phyloP scores from a whole-genome alignment of 2,888 invertebrate species.

The Conistra vaccinii region DNA sequence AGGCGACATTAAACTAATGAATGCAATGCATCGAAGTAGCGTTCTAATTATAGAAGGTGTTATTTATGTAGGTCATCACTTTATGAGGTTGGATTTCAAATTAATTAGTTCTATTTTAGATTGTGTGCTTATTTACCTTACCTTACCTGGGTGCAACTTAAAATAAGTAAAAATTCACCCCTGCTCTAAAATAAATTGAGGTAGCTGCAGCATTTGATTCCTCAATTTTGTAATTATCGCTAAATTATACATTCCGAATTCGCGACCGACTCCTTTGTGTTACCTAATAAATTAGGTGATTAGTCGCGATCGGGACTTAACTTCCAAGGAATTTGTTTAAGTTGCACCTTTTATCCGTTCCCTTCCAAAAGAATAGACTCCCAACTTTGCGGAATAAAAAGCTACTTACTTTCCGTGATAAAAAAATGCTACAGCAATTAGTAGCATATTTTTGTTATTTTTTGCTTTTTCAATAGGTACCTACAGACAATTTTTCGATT shows the following conservation, averaged over 20 bases:
- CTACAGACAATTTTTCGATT: too few relatives aligned
- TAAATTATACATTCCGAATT: constrained; percentile 49
- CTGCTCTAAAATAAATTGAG: background rate
- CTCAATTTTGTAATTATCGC: constrained; percentile 22
- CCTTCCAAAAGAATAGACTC: constrained; percentile 60
- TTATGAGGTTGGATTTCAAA: background rate
- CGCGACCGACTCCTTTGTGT: constrained; percentile 38
- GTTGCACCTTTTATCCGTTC: constrained; percentile 75
- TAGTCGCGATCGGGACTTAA: constrained; percentile 68
- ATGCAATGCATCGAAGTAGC: constrained; percentile 17
- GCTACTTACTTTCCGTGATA: background rate
- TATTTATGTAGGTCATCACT: constrained; percentile 11
- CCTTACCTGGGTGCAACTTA: background rate
- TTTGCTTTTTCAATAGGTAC: background rate
- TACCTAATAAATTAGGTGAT: constrained; percentile 52
- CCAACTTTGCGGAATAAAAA: constrained; percentile 62
- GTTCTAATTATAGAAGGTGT: background rate
- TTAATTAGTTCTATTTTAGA: background rate
- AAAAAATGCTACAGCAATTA: background rate
- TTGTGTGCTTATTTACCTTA: background rate
- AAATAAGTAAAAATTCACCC: background rate
- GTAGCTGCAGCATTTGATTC: constrained; percentile 4
- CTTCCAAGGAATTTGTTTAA: constrained; percentile 73
- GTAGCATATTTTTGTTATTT: background rate
- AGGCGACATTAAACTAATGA: constrained; percentile 9